A percentile compares a stretch with the other conserved stretches of the same genome.
Conservation (phyloP, 2,797 vertebrate genomes). For the Tragopan temminckii region DNA sequence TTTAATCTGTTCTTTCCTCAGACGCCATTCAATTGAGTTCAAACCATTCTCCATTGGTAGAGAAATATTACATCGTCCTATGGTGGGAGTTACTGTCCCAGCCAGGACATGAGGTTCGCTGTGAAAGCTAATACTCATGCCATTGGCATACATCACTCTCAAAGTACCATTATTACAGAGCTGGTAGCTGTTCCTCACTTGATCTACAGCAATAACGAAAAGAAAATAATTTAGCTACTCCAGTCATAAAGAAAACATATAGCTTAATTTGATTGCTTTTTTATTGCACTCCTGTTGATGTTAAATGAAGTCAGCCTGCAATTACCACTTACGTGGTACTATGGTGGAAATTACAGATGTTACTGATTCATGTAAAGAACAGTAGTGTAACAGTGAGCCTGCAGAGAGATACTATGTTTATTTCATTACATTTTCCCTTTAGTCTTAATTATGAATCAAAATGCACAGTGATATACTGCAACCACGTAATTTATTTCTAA, state of each 20-base stretch:
- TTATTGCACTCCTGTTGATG: slow-evolving; percentile 78
- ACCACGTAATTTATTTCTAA: slow-evolving; percentile 66
- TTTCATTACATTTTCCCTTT: slow-evolving; percentile 72
- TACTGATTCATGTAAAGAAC: slow-evolving; percentile 76
- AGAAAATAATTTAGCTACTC: slow-evolving; percentile 75
- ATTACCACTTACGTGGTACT: slow-evolving; percentile 70
- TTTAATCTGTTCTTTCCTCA: slow-evolving; percentile 97
- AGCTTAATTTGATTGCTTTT: slow-evolving; percentile 76
- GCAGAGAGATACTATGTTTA: slow-evolving; percentile 76
- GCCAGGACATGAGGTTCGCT: slow-evolving; percentile 98
- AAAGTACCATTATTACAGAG: slow-evolving; percentile 98
- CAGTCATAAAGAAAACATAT: slow-evolving; percentile 78
- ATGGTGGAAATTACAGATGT: slow-evolving; percentile 76
- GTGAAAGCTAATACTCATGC: slow-evolving; percentile 99
- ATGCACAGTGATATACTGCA: slow-evolving; percentile 69
- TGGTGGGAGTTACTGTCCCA: slow-evolving; percentile 96
- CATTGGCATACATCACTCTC: slow-evolving; percentile 98
- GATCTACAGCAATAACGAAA: slow-evolving; percentile 87
- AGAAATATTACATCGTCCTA: slow-evolving; percentile 98
- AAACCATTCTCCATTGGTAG: slow-evolving; percentile 97
- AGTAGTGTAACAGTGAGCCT: slow-evolving; percentile 77
- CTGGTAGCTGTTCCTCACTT: slow-evolving; percentile 99
- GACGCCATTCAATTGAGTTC: slow-evolving; percentile 98
- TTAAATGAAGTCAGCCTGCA: slow-evolving; percentile 79
- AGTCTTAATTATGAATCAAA: slow-evolving; percentile 77